Conservation (phyloP, 37 sponge, comb jelly and placozoan genomes). For the Diacarnus erythraeanus region DNA sequence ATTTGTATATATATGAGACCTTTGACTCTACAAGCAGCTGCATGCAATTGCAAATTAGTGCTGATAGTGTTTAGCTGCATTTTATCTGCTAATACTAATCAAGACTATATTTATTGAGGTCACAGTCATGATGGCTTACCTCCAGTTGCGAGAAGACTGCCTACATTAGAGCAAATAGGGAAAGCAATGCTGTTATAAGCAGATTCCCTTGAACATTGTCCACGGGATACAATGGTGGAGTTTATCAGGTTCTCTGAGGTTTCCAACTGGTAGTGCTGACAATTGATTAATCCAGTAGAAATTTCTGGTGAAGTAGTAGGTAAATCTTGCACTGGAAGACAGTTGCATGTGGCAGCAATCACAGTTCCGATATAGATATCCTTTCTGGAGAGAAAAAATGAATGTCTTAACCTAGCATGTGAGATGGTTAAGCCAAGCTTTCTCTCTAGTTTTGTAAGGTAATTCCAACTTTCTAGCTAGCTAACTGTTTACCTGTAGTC, state of each 20-base stretch:
- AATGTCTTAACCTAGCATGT: no score
- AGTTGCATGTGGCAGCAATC: slow-evolving; percentile 20
- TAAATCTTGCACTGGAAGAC: not conserved
- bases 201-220: not conserved
- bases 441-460: no score
- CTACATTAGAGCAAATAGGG: not conserved
- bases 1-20: not conserved
- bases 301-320: not conserved
- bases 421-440: no score
- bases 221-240: not conserved
- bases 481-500: no score
- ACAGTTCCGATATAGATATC: slow-evolving; percentile 1
- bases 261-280: slow-evolving; percentile 16
- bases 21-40: not conserved
- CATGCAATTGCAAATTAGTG: no score
- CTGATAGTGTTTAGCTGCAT: no score
- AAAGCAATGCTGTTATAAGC: not conserved
- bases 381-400: not conserved
- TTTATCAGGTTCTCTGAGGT: not conserved
- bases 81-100: no score
- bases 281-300: not conserved
- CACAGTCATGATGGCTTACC: not conserved
- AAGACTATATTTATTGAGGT: no score
- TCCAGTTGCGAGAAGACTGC: not conserved
- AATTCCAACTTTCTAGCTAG: no score